Conservation (phyloP, 2,888 invertebrate species). For the Trichacis sp. region DNA sequence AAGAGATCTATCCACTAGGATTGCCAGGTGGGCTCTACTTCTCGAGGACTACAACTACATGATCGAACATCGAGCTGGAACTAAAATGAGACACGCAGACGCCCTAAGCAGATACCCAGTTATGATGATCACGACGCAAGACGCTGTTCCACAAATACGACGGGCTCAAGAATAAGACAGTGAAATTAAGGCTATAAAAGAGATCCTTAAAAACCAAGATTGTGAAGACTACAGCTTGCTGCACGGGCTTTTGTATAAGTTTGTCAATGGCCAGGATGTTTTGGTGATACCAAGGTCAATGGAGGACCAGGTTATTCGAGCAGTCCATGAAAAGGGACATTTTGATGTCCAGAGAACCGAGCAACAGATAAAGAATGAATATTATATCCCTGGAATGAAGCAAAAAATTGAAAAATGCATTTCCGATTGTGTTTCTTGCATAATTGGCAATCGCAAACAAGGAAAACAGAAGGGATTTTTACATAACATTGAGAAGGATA, state of each 20-base stretch:
- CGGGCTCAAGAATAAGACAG: too few relatives aligned
- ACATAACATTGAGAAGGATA: constrained; percentile 10
- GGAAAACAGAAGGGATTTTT: constrained; percentile 24
- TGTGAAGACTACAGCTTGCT: not conserved
- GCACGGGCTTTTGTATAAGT: constrained; percentile 9
- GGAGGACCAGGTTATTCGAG: not conserved
- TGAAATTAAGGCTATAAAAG: constrained; percentile 6
- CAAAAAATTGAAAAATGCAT: constrained; percentile 16
- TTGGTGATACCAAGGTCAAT: not conserved
- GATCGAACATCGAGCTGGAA: constrained; percentile 20
- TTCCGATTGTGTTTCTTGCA: constrained; percentile 19
- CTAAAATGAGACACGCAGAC: constrained; percentile 20
- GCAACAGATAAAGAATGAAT: constrained; percentile 10
- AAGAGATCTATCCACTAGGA: constrained; percentile 12
- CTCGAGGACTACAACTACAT: constrained; percentile 20
- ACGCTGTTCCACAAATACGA: too few relatives aligned
- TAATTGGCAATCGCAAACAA: constrained; percentile 12
- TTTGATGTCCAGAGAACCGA: constrained; percentile 3
- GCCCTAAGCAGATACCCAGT: constrained; percentile 21
- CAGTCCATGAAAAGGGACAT: constrained; percentile 29
- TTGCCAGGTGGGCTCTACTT: constrained; percentile 22
- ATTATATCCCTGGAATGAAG: constrained; percentile 20
- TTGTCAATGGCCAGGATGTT: constrained; percentile 6
- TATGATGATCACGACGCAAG: too few relatives aligned
- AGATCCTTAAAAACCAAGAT: not conserved